These are phyloP conservation scores for Vulpes ferrilata DNA, from an alignment of 2,113 vertebrate species.

Conservation along the genomic window DNA sequence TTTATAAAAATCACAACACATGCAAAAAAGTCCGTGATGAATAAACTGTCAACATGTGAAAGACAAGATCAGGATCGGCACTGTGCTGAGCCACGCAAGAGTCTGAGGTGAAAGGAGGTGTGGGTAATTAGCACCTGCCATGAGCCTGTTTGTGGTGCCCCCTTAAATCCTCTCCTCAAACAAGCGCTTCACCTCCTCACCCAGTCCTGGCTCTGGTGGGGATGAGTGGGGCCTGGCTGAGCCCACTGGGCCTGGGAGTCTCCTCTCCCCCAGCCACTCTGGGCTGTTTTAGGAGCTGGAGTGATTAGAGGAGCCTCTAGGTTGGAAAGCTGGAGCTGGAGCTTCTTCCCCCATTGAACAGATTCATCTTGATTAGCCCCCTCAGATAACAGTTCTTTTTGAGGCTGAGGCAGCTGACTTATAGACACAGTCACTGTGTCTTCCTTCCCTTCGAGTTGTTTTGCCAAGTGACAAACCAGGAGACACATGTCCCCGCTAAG, in stretches of 20 bases:
- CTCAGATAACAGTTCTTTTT: neutral
- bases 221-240: neutral
- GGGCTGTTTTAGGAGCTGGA: neutral
- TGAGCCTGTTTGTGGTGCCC: fast-evolving
- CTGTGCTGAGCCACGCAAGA: fast-evolving
- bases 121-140: fast-evolving
- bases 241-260: fast-evolving
- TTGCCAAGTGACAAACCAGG: neutral
- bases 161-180: fast-evolving
- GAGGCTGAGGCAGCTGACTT: neutral
- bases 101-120: neutral
- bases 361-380: neutral
- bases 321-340: neutral
- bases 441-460: neutral
- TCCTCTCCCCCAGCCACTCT: fast-evolving
- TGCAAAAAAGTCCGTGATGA: neutral
- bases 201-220: neutral
- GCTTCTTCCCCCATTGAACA: neutral
- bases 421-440: neutral
- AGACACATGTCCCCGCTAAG: neutral
- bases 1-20: neutral
- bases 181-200: fast-evolving
- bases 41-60: neutral
- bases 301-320: neutral
- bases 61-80: neutral